phyloP scores from a whole-genome alignment of 2,888 invertebrate genomes.

The Napeogenes sylphis region DNA sequence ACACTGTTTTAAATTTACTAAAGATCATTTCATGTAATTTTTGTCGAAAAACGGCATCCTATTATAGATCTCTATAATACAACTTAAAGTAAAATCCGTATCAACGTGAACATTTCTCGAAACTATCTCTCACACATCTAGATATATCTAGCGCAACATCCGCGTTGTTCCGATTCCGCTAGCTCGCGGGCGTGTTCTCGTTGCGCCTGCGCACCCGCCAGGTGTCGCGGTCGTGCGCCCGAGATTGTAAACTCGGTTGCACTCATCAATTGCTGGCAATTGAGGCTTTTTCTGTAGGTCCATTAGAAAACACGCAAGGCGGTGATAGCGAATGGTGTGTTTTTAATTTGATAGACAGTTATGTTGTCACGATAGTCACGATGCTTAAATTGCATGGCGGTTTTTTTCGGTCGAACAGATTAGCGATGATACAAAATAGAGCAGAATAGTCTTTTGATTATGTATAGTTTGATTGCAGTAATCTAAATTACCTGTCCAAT shows the following conservation, averaged over 20 bases:
- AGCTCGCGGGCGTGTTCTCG: constrained; percentile 14
- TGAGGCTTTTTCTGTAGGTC: constrained; percentile 65
- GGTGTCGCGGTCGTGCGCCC: constrained; percentile 64
- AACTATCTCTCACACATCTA: not conserved
- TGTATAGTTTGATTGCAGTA: too few species aligned
- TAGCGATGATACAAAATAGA: not conserved
- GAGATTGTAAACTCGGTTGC: constrained; percentile 53
- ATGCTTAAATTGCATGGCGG: constrained; percentile 17
- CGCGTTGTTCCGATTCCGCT: too few species aligned
- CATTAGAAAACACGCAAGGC: constrained; percentile 67
- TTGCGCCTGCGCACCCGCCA: constrained; percentile 39
- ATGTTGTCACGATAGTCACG: constrained; percentile 30
- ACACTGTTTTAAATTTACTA: constrained; percentile 41
- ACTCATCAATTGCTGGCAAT: constrained; percentile 67
- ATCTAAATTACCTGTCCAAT: too few species aligned
- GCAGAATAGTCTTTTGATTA: not conserved
- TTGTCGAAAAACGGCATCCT: not conserved
- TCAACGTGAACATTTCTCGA: not conserved
- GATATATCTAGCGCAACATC: not conserved
- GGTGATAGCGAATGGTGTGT: constrained; percentile 48
- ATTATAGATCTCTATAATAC: not conserved
- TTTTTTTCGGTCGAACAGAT: constrained; percentile 16
- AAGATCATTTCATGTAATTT: not conserved
- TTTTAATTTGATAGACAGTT: constrained; percentile 29
- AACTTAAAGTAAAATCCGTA: not conserved